Conservation (phyloP, 2,888 invertebrate genomes). For the Tipula vernalis region DNA sequence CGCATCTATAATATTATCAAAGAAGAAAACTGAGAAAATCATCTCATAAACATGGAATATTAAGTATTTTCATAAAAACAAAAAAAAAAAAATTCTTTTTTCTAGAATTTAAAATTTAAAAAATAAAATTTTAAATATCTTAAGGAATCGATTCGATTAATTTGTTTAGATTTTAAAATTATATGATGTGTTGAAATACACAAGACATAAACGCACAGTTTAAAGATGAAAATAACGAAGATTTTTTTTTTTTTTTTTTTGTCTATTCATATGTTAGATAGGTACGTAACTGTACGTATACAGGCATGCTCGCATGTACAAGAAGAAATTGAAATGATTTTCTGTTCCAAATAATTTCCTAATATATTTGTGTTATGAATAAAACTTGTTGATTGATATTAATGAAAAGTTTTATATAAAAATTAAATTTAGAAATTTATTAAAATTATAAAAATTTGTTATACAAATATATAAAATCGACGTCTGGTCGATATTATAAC, state of each 20-base stretch:
- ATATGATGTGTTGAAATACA: not conserved
- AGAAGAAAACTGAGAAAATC: not conserved
- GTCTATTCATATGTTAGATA: not conserved
- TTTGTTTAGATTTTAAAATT: slow-evolving; percentile 4
- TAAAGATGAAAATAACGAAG: not conserved
- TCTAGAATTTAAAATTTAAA: not conserved
- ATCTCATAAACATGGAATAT: not conserved
- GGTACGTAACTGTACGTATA: no score
- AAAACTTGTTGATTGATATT: not conserved
- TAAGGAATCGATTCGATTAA: slow-evolving; percentile 4
- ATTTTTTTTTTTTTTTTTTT: not conserved
- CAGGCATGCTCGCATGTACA: not conserved
- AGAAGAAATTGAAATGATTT: not conserved
- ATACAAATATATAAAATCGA: not conserved
- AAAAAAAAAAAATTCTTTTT: not conserved
- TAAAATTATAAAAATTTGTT: not conserved
- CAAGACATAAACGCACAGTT: slow-evolving; percentile 4
- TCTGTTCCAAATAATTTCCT: not conserved
- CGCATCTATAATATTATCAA: not conserved
- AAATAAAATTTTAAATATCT: not conserved
- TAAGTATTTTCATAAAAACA: not conserved
- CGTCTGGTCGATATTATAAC: not conserved
- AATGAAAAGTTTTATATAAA: not conserved
- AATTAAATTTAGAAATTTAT: not conserved
- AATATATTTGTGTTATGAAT: not conserved